Base-by-base conservation (phyloP, 2,888 invertebrate genomes). In the Quadroppia sp. region DNA sequence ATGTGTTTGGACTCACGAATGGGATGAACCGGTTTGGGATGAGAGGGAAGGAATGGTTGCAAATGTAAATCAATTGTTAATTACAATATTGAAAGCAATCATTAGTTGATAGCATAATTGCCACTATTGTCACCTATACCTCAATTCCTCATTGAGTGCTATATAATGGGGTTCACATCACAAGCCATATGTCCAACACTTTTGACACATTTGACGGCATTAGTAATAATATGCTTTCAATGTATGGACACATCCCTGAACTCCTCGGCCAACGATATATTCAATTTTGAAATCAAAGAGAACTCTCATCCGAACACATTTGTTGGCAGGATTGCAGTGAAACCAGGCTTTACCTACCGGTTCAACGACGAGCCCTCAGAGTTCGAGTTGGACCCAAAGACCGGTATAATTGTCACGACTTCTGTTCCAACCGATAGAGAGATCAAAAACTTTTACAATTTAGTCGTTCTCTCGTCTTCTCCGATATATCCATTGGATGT, bases 341-440 rank as follows among this genome's bases (percentile, higher is more conserved):
- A 91, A 82, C 87, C 89, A 4, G 92, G 90, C 76, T 94, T 94
- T 82, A 91, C 91, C 0, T 97, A 96, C 82, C 87, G 92, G 77
- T 94, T 97, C 82, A 94, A 94, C 85, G 94, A 95, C 81, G 90
- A 91, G 23, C 91, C 94, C 0, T 87, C 88, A 78, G 92, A 94
- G 82, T 97, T 97, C 82, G 85, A 86, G 50, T 85, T 97, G 76
- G 91, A 96, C 82, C 87, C 90, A 15, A 87, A 88, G 17, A 89
- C 90, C 17, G 96, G 97, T 28, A 89, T 90, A 82, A 91, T 97
- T 42, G 87, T 87, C 80, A 94, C 92, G 17, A 82, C 82, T 11
- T 89, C 89, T 78, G 87, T 87, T 71, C 85, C 90, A 71, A 86
- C 97, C 73, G 96, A 97, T 83, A 86, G 96, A 64, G 96, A 97